A percentile compares a stretch with the other conserved stretches of the same genome.
Conservation (phyloP, 1,140 invertebrate species). For the Leptinotarsa texana region DNA sequence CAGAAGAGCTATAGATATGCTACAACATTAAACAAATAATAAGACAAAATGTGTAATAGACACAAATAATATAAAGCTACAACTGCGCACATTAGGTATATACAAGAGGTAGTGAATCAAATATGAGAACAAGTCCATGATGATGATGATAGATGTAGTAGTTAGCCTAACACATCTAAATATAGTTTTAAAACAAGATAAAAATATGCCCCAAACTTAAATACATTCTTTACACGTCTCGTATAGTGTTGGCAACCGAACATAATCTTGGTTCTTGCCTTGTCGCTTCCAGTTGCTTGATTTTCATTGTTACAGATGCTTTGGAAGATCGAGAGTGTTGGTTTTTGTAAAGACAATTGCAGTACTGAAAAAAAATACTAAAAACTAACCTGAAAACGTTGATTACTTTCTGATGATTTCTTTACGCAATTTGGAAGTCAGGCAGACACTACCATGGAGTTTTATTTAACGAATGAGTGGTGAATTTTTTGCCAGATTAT, state of each 20-base stretch:
- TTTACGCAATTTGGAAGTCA: too few species aligned
- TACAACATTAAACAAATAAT: constrained; percentile 19
- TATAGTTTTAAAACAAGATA: constrained; percentile 40
- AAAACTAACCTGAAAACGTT: too few species aligned
- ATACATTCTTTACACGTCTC: constrained; percentile 32
- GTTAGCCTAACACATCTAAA: constrained; percentile 45
- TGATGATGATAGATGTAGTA: constrained; percentile 36
- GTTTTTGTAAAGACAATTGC: too few species aligned
- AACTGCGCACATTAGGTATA: constrained; percentile 21
- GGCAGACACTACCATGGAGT: too few species aligned
- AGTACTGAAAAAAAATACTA: too few species aligned
- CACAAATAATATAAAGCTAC: constrained; percentile 24
- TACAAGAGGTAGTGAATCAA: constrained; percentile 45
- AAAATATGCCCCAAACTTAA: constrained; percentile 47
- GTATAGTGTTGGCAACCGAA: constrained; percentile 19
- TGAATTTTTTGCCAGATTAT: too few species aligned
- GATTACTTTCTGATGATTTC: too few species aligned
- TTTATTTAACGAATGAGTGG: too few species aligned
- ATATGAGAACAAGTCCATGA: constrained; percentile 39
- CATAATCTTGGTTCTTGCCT: not conserved
- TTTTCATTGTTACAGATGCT: too few species aligned
- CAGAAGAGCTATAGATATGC: constrained; percentile 24
- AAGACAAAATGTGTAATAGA: constrained; percentile 7
- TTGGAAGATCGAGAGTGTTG: too few species aligned
- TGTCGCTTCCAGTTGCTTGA: too few species aligned